These are phyloP conservation scores for Aeoliscus strigatus DNA, from an alignment of 2,797 vertebrate genomes.

Conservation along the genomic window DNA sequence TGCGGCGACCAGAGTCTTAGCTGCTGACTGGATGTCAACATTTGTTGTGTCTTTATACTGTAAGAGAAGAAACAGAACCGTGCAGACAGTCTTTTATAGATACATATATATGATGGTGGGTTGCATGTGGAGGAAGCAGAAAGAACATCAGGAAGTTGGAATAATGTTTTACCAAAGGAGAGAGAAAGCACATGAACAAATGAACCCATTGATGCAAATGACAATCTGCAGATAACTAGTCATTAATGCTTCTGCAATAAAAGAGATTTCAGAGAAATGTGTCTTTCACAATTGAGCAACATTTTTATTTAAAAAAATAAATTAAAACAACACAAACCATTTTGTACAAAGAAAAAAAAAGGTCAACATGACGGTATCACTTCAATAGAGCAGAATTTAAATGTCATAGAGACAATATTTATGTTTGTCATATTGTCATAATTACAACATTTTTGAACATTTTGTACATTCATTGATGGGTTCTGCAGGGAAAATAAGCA, in stretches of 20 bases:
- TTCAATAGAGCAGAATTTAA: slow-evolving; percentile 30
- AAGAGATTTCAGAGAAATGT: background rate
- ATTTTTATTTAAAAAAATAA: slow-evolving; percentile 72
- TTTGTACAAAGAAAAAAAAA: slow-evolving; percentile 55
- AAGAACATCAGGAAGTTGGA: too few relatives aligned
- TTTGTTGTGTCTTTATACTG: too few relatives aligned
- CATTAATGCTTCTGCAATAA: background rate
- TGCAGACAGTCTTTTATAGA: too few relatives aligned
- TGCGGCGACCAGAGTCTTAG: too few relatives aligned
- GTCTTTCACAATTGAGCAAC: slow-evolving; percentile 12
- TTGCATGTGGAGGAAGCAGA: too few relatives aligned
- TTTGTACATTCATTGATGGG: slow-evolving; percentile 38
- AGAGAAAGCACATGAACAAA: too few relatives aligned
- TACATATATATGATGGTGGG: too few relatives aligned
- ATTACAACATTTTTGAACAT: slow-evolving; percentile 11
- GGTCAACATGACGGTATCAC: slow-evolving; percentile 36
- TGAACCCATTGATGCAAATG: too few relatives aligned
- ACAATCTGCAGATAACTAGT: background rate
- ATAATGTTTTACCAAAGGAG: too few relatives aligned
- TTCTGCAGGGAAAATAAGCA: slow-evolving; percentile 12
- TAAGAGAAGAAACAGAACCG: too few relatives aligned
- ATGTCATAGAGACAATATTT: slow-evolving; percentile 8
- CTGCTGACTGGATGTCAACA: too few relatives aligned
- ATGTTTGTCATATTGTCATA: slow-evolving; percentile 15
- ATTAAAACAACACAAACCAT: slow-evolving; percentile 62